Percentiles rank a stretch among this genome's conserved stretches.
Evolutionary conservation across 2,113 vertebrate genomes (phyloP).

Genomic region (Asarcornis scutulata): DNA sequence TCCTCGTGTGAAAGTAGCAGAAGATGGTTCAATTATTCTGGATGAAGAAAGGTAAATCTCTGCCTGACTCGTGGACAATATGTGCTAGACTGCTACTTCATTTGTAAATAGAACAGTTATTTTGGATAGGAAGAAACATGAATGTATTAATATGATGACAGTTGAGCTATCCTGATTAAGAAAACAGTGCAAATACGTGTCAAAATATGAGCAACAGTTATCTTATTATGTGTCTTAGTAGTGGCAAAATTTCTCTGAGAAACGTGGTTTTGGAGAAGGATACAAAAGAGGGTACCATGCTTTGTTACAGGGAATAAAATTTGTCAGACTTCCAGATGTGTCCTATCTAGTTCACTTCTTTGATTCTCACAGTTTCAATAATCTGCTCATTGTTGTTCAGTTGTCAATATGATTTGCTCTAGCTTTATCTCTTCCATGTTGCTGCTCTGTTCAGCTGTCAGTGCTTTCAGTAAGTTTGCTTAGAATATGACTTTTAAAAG

Average conservation of each 20-base stretch:
- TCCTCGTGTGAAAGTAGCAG: slow-evolving; percentile 95
- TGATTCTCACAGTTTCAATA: not conserved
- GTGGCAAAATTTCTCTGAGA: not conserved
- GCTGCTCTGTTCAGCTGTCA: not conserved
- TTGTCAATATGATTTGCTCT: not conserved
- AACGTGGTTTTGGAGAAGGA: not conserved
- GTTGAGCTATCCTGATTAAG: not conserved
- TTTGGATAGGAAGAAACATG: accelerated
- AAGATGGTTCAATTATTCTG: slow-evolving; percentile 96
- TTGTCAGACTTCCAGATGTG: not conserved
- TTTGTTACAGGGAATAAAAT: not conserved
- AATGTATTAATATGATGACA: not conserved
- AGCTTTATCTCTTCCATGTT: not conserved
- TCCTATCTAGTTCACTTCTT: not conserved
- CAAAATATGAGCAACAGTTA: not conserved
- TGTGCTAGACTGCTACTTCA: not conserved
- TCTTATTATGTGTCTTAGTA: not conserved
- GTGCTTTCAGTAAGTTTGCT: not conserved
- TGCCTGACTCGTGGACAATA: not conserved
- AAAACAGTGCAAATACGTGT: not conserved
- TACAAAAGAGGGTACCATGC: not conserved
- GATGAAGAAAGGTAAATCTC: slow-evolving; percentile 92
- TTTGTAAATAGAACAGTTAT: not conserved
- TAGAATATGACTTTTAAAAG: not conserved
- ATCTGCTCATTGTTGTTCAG: not conserved